These are phyloP conservation scores for Syngnathus scovelli DNA, from an alignment of 2,113 vertebrate genomes.

Conservation along the genomic window DNA sequence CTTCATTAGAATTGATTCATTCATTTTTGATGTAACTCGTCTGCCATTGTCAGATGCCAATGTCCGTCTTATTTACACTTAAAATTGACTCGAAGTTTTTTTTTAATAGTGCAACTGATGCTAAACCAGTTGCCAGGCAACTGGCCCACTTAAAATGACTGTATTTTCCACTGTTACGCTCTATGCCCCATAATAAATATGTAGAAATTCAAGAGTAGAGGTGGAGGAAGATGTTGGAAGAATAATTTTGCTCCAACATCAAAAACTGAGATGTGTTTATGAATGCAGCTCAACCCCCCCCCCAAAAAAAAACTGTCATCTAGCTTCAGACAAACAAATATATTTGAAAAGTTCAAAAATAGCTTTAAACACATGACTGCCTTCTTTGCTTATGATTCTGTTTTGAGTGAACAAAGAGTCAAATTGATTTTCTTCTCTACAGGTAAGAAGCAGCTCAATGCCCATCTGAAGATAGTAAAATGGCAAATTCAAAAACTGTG, in stretches of 20 bases:
- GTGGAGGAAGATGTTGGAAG: background rate
- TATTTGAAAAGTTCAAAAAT: too few relatives aligned
- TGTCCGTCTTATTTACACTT: background rate
- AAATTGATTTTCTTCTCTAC: constrained; percentile 7
- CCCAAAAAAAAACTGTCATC: background rate
- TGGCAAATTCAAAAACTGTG: constrained; percentile 49
- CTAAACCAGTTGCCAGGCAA: constrained; percentile 3
- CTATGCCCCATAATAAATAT: background rate
- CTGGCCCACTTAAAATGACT: background rate
- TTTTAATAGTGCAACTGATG: background rate
- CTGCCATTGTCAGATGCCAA: background rate
- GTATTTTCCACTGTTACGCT: background rate
- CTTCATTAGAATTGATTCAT: too few relatives aligned
- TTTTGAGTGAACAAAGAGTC: too few relatives aligned
- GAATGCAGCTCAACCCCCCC: background rate
- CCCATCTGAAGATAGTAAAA: constrained; percentile 46
- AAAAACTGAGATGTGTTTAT: background rate
- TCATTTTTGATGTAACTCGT: background rate
- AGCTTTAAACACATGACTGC: too few relatives aligned
- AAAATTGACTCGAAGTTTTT: background rate
- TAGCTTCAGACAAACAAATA: too few relatives aligned
- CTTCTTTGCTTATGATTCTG: too few relatives aligned
- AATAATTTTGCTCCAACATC: background rate
- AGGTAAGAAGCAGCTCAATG: constrained; percentile 43
- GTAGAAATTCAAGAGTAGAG: background rate